Conservation (phyloP, 2,113 vertebrate genomes). For the Pyxicephalus adspersus region DNA sequence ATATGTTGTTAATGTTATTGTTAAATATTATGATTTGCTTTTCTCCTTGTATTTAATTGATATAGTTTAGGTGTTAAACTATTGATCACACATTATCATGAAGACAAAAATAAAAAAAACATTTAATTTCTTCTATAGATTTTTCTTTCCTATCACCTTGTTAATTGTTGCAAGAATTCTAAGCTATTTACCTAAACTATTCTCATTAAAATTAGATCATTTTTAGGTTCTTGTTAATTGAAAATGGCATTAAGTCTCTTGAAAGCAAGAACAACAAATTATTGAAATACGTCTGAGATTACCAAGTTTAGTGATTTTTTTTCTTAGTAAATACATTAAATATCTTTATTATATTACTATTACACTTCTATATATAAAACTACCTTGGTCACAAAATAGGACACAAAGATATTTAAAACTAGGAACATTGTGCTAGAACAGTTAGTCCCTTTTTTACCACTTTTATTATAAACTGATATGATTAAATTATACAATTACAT, state of each 20-base stretch:
- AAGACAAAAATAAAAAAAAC: neutral
- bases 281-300: neutral
- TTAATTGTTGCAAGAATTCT: neutral
- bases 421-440: too few species aligned
- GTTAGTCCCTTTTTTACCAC: too few species aligned
- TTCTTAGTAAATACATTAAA: too few species aligned
- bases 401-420: too few species aligned
- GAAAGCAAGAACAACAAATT: neutral
- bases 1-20: neutral
- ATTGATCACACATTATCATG: neutral
- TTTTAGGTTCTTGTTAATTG: neutral
- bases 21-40: neutral
- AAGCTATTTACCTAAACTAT: neutral
- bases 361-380: too few species aligned
- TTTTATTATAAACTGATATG: too few species aligned
- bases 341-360: too few species aligned
- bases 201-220: constrained; percentile 2
- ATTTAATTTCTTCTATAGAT: constrained; percentile 9
- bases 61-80: neutral
- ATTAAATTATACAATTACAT: too few species aligned
- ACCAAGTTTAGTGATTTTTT: too few species aligned
- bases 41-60: neutral
- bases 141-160: neutral
- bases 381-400: too few species aligned
- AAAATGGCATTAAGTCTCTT: neutral